These are phyloP conservation scores for Campoplex nolae DNA, from an alignment of 2,888 invertebrate species.

Conservation along the genomic window DNA sequence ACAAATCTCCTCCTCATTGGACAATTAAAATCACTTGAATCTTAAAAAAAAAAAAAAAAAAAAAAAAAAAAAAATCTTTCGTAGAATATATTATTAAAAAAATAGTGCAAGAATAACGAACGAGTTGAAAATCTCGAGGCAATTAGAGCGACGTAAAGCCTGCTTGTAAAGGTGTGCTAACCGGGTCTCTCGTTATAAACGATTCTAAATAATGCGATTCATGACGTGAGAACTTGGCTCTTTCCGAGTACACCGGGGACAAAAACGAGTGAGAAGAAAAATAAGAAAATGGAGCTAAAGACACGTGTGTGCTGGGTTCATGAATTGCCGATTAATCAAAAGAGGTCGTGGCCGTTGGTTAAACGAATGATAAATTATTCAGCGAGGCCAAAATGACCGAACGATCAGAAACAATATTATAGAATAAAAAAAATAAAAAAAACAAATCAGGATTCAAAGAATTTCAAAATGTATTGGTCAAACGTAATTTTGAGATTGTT, in stretches of 20 bases:
- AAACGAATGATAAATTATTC: conserved; percentile 53
- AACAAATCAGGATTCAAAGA: neutral
- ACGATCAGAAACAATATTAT: neutral
- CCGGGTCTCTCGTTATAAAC: conserved; percentile 40
- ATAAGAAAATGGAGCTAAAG: neutral
- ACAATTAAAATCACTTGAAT: too few species aligned
- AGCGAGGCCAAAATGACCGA: conserved; percentile 36
- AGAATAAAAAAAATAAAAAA: neutral
- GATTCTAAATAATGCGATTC: conserved; percentile 57
- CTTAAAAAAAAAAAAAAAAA: too few species aligned
- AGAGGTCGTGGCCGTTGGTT: conserved; percentile 43
- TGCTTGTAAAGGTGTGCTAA: conserved; percentile 26
- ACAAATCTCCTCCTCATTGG: neutral
- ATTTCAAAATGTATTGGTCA: neutral
- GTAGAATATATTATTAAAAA: too few species aligned
- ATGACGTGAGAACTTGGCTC: conserved; percentile 47
- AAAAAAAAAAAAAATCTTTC: too few species aligned
- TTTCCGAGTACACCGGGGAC: neutral
- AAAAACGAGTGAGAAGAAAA: neutral
- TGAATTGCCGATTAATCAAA: conserved; percentile 61
- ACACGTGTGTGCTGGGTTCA: conserved; percentile 27
- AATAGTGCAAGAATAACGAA: neutral
- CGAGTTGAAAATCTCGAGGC: conserved; percentile 1
- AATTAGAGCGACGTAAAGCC: conserved; percentile 17
- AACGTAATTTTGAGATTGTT: neutral